Evolutionary conservation across 2,888 invertebrate species (phyloP), one percentile per base, ranked within the genome.

Genomic region (Elmis aenea): DNA sequence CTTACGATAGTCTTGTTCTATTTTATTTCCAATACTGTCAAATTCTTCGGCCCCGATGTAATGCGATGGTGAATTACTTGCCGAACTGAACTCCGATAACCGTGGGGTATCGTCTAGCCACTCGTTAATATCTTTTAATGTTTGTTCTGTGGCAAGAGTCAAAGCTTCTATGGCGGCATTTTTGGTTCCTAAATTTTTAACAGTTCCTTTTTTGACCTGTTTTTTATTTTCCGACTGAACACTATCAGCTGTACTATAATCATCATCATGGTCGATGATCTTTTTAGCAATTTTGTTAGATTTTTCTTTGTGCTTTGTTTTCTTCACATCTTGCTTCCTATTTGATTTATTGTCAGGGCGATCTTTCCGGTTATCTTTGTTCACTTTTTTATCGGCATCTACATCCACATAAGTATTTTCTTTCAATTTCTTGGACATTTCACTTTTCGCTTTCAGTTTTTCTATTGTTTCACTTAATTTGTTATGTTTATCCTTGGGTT

Each of bases 91-190:
- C 52, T 81, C 82, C 0, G 83, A 77, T 43, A 81, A 76, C 50
- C 81, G 80, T 0, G 89, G 88, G 0, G 88, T 84, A 53, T 88
- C 88, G 56, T 89, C 88, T 40, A 91, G 67, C 88, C 89, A 90
- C 56, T 88, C 87, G 61, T 86, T 89, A 23, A 90, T 88, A 61
- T 90, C 90, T 74, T 90, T 84, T 0, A 85, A 71, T 10, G 84
- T 85, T 69, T 86, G 83, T 55, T 83, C 83, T 0, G 83, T 83
- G 5, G 82, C 83, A 42, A 81, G 71, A 54, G 81, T 80, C 11
- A 84, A 64, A 2, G 82, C 83, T 58, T 82, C 82, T 51, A 80
- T 71, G 28, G 69, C 72, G n/a, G 60, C 59, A 28, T 50, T 57
- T 30, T 57, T 50, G 51, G 68, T 70, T 18, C 54, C 59, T 46